phyloP scores from a whole-genome alignment of 2,113 vertebrate species.

The Phylloscopus whistleri region DNA sequence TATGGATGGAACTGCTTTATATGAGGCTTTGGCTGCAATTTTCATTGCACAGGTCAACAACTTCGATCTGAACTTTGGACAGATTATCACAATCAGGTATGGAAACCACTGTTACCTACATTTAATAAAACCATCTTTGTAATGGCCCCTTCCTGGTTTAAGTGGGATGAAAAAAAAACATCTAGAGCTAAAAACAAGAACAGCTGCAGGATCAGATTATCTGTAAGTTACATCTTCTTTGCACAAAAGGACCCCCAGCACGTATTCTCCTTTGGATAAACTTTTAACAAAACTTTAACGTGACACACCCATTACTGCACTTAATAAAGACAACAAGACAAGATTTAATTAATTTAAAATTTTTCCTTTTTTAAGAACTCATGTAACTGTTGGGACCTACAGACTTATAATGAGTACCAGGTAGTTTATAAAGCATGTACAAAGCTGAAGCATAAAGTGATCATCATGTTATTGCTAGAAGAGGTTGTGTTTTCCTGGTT shows the following conservation, averaged over 20 bases:
- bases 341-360: neutral
- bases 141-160: neutral
- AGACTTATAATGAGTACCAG: neutral
- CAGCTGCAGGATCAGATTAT: neutral
- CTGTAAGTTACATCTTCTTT: neutral
- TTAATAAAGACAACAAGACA: neutral
- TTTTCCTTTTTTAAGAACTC: neutral
- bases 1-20: constrained; percentile 95
- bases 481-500: neutral
- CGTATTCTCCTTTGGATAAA: neutral
- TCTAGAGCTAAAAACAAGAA: neutral
- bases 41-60: constrained; percentile 97
- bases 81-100: constrained; percentile 97
- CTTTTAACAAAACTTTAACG: neutral
- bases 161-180: neutral
- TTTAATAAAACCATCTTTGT: neutral
- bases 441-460: neutral
- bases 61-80: constrained; percentile 90
- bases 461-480: neutral
- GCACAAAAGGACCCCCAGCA: neutral
- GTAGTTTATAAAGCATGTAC: neutral
- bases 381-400: neutral
- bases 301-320: too few species aligned
- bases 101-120: neutral
- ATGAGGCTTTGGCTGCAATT: constrained; percentile 94